These are phyloP conservation scores for Nyctibius bracteatus DNA, from an alignment of 2,113 vertebrate genomes.

Conservation along the genomic window DNA sequence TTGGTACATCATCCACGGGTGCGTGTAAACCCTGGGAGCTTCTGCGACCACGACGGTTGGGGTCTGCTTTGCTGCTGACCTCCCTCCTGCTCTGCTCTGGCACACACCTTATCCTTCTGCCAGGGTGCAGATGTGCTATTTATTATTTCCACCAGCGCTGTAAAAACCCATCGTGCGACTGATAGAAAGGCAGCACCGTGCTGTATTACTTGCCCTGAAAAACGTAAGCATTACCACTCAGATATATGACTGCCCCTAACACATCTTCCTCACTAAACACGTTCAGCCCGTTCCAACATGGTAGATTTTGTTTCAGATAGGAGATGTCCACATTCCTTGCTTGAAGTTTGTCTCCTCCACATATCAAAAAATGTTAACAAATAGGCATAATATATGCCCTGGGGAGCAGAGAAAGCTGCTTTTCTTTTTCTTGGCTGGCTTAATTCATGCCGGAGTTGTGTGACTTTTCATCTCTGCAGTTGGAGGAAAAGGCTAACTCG, in stretches of 20 bases:
- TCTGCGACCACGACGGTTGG: accelerated
- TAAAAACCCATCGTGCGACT: background rate
- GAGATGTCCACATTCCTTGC: background rate
- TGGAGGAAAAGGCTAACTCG: background rate
- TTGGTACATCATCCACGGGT: accelerated
- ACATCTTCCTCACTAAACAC: background rate
- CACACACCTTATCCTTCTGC: background rate
- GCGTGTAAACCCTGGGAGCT: background rate
- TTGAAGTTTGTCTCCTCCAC: background rate
- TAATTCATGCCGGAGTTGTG: background rate
- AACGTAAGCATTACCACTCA: background rate
- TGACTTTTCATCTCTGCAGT: conserved; percentile 7
- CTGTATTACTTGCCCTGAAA: background rate
- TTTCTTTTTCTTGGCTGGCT: conserved; percentile 50
- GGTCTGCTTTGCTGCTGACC: background rate
- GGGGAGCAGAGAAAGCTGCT: conserved; percentile 11
- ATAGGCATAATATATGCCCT: background rate
- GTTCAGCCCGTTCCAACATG: background rate
- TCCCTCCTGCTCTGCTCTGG: background rate
- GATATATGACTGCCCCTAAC: background rate
- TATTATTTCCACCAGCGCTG: background rate
- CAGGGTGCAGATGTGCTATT: background rate
- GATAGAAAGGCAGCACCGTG: background rate
- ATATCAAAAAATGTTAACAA: background rate
- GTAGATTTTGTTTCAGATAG: background rate